phyloP scores from a whole-genome alignment of 2,888 invertebrate species.

The Agonum fuliginosum region DNA sequence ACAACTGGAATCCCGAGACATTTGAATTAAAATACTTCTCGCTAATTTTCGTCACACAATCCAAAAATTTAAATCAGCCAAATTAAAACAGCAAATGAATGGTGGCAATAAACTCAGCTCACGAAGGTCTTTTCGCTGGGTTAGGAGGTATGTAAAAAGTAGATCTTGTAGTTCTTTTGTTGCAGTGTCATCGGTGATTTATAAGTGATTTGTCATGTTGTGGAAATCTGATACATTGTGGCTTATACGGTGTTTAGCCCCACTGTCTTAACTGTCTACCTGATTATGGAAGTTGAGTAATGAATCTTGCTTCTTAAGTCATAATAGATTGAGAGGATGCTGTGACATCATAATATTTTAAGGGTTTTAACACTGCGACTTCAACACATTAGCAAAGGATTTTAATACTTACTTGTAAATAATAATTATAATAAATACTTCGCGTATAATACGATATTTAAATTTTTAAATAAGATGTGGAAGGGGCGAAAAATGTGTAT shows the following conservation, averaged over 20 bases:
- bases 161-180: constrained; percentile 21
- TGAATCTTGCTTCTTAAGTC: constrained; percentile 39
- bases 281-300: constrained; percentile 38
- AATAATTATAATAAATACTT: no score
- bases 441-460: no score
- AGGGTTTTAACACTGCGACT: background rate
- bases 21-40: background rate
- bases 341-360: constrained; percentile 34
- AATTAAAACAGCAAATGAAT: constrained; percentile 39
- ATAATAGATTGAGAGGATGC: constrained; percentile 18
- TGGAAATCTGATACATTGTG: constrained; percentile 47
- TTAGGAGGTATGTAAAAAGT: background rate
- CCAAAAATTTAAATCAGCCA: constrained; percentile 17
- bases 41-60: background rate
- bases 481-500: no score
- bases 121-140: constrained; percentile 3
- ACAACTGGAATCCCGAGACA: no score
- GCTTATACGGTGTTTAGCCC: constrained; percentile 37
- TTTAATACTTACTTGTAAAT: no score
- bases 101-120: constrained; percentile 11
- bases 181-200: constrained; percentile 42
- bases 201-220: constrained; percentile 52
- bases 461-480: no score
- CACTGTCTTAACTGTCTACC: constrained; percentile 45
- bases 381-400: no score